Conservation (phyloP, 23 tunicate genomes). For the Trididemnum miniatum region DNA sequence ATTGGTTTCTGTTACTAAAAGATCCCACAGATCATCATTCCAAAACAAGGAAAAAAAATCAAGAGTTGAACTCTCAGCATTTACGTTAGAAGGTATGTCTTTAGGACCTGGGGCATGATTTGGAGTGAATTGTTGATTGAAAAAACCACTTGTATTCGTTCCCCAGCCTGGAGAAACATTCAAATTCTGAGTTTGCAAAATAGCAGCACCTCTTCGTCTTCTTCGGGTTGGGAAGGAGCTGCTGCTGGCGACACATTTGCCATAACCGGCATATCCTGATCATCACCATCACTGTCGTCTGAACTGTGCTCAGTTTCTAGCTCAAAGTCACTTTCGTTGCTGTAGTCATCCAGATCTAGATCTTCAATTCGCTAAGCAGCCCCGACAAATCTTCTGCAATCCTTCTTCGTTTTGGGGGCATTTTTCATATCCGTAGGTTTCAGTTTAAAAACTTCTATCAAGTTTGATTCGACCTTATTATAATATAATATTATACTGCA, state of each 20-base stretch:
- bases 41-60: conserved; percentile 1
- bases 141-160: conserved; percentile 5
- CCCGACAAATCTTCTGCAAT: neutral
- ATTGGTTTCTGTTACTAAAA: conserved; percentile 16
- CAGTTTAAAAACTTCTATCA: neutral
- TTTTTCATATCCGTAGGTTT: neutral
- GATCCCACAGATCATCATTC: conserved; percentile 11
- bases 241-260: conserved; percentile 10
- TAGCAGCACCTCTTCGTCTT: conserved; percentile 17
- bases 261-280: conserved; percentile 1
- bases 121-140: conserved; percentile 20
- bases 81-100: conserved; percentile 9
- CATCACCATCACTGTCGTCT: neutral
- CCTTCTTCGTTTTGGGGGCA: neutral
- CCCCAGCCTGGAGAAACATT: conserved; percentile 9
- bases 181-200: conserved; percentile 10
- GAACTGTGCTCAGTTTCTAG: conserved; percentile 16
- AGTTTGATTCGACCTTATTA: neutral
- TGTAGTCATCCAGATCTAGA: conserved; percentile 10
- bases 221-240: neutral
- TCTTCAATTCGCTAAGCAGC: conserved; percentile 15
- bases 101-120: conserved; percentile 11
- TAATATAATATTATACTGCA: no score
- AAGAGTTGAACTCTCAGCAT: conserved; percentile 20
- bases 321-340: conserved; percentile 21